These are phyloP conservation scores for Brachypalpus laphriformis DNA, from an alignment of 2,888 invertebrate genomes.

Conservation along the genomic window DNA sequence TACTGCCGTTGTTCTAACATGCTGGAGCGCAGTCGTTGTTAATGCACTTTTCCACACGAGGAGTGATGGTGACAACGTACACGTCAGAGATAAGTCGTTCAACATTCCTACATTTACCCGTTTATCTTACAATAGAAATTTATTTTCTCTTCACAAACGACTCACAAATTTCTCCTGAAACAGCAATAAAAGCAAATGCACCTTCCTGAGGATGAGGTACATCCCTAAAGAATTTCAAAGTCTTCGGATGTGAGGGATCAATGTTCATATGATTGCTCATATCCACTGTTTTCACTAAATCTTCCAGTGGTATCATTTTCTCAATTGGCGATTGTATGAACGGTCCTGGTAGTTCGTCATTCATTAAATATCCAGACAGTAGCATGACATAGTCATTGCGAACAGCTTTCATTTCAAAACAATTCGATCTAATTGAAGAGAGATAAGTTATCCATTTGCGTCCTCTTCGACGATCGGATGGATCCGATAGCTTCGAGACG, in stretches of 20 bases:
- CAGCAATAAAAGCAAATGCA: slow-evolving; percentile 84
- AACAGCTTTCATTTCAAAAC: slow-evolving; percentile 84
- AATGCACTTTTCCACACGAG: too few relatives aligned
- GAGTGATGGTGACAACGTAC: too few relatives aligned
- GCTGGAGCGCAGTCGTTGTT: too few relatives aligned
- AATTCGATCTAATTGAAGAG: slow-evolving; percentile 81
- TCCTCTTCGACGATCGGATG: slow-evolving; percentile 82
- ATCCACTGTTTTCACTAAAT: slow-evolving; percentile 80
- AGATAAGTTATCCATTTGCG: slow-evolving; percentile 84
- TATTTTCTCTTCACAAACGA: background rate
- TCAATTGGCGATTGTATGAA: slow-evolving; percentile 83
- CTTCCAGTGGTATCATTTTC: slow-evolving; percentile 81
- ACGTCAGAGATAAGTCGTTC: too few relatives aligned
- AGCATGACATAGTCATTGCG: slow-evolving; percentile 85
- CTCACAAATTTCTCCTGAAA: slow-evolving; percentile 83
- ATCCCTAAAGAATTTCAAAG: slow-evolving; percentile 83
- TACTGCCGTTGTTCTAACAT: too few relatives aligned
- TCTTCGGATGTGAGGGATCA: slow-evolving; percentile 83
- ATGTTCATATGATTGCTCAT: slow-evolving; percentile 81
- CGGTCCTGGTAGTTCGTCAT: slow-evolving; percentile 82
- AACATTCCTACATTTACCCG: too few relatives aligned
- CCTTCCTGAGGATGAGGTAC: slow-evolving; percentile 84
- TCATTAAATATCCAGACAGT: slow-evolving; percentile 82
- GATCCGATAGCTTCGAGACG: slow-evolving; percentile 81
- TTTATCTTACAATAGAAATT: background rate